phyloP scores from a whole-genome alignment of 2,113 vertebrate species.

The Cyphomyrus discorhynchus region DNA sequence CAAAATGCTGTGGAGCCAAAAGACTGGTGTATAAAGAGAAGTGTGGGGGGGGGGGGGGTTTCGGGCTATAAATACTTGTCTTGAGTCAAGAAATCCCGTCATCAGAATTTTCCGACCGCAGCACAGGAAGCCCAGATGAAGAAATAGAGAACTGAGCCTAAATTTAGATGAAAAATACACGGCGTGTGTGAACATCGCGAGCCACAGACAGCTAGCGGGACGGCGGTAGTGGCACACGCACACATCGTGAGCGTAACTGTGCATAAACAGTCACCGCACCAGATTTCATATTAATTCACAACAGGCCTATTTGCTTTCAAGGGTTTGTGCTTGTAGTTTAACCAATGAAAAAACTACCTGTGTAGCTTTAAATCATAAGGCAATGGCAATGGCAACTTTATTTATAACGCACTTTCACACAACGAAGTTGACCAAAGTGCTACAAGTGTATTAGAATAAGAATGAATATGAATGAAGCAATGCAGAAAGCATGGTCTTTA shows the following conservation, averaged over 20 bases:
- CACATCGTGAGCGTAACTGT: neutral
- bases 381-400: neutral
- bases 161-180: conserved; percentile 47
- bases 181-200: neutral
- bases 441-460: too few species aligned
- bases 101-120: conserved; percentile 71
- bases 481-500: neutral
- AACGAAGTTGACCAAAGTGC: too few species aligned
- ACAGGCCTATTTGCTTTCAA: neutral
- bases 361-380: neutral
- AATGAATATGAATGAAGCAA: neutral
- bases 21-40: conserved; percentile 3
- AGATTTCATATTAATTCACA: neutral
- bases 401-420: too few species aligned
- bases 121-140: conserved; percentile 65
- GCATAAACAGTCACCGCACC: neutral
- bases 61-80: conserved; percentile 61
- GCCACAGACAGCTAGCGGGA: neutral
- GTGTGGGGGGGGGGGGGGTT: neutral
- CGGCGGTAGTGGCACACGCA: neutral
- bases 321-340: neutral
- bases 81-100: conserved; percentile 62
- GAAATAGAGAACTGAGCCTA: conserved; percentile 64
- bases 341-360: neutral
- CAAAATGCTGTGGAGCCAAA: neutral